Percentiles rank a stretch among this genome's conserved stretches.
Evolutionary conservation across 2,797 vertebrate genomes (phyloP).

Genomic region (Dicrostonyx torquatus): DNA sequence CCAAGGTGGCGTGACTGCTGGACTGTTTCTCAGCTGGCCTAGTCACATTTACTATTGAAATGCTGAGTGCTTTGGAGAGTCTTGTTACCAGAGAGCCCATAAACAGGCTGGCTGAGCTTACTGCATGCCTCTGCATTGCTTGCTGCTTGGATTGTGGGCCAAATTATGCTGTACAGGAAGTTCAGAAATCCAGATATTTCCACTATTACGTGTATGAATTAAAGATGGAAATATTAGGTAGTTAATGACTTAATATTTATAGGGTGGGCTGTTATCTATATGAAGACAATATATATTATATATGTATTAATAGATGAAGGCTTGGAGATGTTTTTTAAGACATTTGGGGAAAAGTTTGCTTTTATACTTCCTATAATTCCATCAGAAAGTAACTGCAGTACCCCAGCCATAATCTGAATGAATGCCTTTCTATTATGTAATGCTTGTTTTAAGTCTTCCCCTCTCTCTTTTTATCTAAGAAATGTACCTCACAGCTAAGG

Average conservation of each 20-base stretch:
- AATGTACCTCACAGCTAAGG: constrained; percentile 62
- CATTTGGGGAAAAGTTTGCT: constrained; percentile 33
- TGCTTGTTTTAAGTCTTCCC: constrained; percentile 64
- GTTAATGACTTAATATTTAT: not conserved
- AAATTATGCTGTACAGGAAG: constrained; percentile 34
- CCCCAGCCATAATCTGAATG: constrained; percentile 27
- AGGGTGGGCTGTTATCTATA: constrained; percentile 23
- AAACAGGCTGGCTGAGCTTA: constrained; percentile 63
- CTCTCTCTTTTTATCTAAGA: constrained; percentile 67
- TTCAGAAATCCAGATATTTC: constrained; percentile 17
- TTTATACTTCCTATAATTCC: not conserved
- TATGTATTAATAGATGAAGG: not conserved
- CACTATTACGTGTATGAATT: constrained; percentile 38
- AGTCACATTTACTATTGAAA: constrained; percentile 77
- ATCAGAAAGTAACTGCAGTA: constrained; percentile 26
- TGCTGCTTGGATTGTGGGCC: constrained; percentile 64
- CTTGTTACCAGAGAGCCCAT: constrained; percentile 51
- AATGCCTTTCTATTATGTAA: constrained; percentile 53
- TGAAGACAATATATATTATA: not conserved
- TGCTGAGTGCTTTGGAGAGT: constrained; percentile 74
- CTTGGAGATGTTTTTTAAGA: constrained; percentile 10
- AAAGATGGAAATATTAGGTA: constrained; percentile 46
- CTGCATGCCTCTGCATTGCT: constrained; percentile 65
- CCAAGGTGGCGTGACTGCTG: constrained; percentile 88
- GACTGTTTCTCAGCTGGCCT: constrained; percentile 84